Evolutionary conservation across 2,113 vertebrate genomes (phyloP), one percentile per base, ranked within the genome.

Genomic region (Melanotaenia duboulayi): DNA sequence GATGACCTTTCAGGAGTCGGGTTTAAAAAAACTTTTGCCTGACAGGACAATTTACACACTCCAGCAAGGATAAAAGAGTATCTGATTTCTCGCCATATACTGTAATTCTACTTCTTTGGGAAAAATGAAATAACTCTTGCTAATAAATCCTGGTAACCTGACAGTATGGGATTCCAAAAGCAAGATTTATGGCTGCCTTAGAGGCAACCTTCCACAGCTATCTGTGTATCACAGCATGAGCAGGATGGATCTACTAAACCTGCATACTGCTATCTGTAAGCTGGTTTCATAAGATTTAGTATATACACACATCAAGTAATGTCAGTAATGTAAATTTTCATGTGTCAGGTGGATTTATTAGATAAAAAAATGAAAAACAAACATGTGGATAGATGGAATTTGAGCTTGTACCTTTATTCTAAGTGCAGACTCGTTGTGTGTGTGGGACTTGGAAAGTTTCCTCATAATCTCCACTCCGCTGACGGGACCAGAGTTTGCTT

Each of bases 381-480:
- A 35, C 8, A 7, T 35, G 28, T 35, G 32, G 32, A 35, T 35
- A 7, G 32, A 35, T 35, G 32, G 5, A 35, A 35, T 35, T 0
- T 9, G 23, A 20, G 50, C 8, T 7, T 17, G 19, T 91, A 98
- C 98, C 96, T 98, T 99, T 82, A 99, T 99, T 84, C 96, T 97
- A 76, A 97, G 92, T 40, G 94, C 97, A 68, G 97, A 98, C 84
- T 99, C 97, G 63, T 87, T 96, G 84, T 98, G 96, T 0, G 96
- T 93, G 67, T 99, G 97, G 52, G 97, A 96, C 90, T 99, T 99
- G 51, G 98, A 99, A 37, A 99, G 90, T 19, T 99, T 99, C 86
- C 97, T 95, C 95, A 99, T 99, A 87, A 99, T 97, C 88, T 99
- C 97, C 57, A 96, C 96, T 8, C 98, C 97, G 24, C 94, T 97